These are phyloP conservation scores for Coccyzus lansbergi DNA, from an alignment of 2,797 vertebrate species.

Conservation along the genomic window DNA sequence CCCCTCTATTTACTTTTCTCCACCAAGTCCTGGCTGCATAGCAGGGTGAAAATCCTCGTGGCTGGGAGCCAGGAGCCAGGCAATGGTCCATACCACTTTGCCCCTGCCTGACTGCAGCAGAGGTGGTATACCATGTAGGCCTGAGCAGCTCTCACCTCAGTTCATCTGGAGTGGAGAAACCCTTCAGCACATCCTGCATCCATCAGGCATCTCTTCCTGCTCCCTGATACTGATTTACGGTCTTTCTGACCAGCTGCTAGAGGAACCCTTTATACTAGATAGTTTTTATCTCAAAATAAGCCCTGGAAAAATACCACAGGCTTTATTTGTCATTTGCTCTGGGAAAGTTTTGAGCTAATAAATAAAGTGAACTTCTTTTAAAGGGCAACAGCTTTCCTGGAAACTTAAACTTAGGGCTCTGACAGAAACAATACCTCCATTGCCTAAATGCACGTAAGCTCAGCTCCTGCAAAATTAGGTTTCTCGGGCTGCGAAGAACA, in stretches of 20 bases:
- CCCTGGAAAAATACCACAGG: slow-evolving; percentile 46
- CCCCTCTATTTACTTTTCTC: not conserved
- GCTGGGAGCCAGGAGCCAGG: not conserved
- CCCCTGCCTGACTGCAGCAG: not conserved
- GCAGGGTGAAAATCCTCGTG: fast-evolving
- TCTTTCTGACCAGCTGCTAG: slow-evolving; percentile 28
- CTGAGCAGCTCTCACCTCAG: not conserved
- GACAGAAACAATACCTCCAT: slow-evolving; percentile 26
- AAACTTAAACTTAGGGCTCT: slow-evolving; percentile 45
- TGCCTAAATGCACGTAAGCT: not conserved
- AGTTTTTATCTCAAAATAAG: slow-evolving; percentile 63
- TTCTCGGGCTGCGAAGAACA: slow-evolving; percentile 14
- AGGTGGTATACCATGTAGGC: not conserved
- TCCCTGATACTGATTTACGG: slow-evolving; percentile 16
- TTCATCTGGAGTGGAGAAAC: not conserved
- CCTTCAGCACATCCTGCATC: not conserved
- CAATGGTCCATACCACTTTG: not conserved
- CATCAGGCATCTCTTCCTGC: not conserved
- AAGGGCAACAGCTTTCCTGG: slow-evolving; percentile 48
- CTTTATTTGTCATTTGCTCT: slow-evolving; percentile 68
- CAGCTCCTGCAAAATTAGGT: not conserved
- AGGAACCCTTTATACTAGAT: slow-evolving; percentile 46
- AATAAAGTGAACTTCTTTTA: slow-evolving; percentile 65
- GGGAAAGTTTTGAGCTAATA: slow-evolving; percentile 72
- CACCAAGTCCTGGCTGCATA: fast-evolving